phyloP scores from a whole-genome alignment of 2,797 vertebrate genomes.

The Enteromius viviparus region DNA sequence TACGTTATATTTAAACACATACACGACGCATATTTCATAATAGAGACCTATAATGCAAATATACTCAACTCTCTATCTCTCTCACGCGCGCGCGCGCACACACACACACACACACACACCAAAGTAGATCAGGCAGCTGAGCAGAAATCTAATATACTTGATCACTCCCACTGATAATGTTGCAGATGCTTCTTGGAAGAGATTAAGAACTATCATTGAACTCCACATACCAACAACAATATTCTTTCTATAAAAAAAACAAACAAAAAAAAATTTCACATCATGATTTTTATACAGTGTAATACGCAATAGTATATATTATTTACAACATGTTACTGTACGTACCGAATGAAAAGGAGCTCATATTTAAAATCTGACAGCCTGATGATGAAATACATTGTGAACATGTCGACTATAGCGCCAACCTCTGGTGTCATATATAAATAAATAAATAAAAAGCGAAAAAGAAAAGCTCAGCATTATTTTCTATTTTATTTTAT shows the following conservation, averaged over 20 bases:
- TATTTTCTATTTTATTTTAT: neutral
- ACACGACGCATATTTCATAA: neutral
- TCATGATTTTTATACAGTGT: neutral
- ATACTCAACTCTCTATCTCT: neutral
- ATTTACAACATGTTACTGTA: neutral
- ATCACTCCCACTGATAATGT: slow-evolving; percentile 48
- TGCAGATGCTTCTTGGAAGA: slow-evolving; percentile 52
- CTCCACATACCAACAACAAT: neutral
- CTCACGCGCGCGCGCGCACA: neutral
- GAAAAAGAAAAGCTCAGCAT: neutral
- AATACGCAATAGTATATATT: neutral
- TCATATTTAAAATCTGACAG: neutral
- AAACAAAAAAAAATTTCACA: neutral
- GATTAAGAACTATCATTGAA: neutral
- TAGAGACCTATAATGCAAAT: neutral
- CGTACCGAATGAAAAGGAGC: neutral
- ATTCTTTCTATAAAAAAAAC: neutral
- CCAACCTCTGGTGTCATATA: slow-evolving; percentile 12
- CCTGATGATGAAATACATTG: neutral
- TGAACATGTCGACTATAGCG: neutral
- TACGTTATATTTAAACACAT: neutral
- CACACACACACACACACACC: neutral
- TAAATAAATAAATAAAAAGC: neutral
- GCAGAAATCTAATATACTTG: slow-evolving; percentile 55
- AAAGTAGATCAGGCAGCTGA: slow-evolving; percentile 54